A percentile compares a stretch with the other conserved stretches of the same genome.
Conservation (phyloP, 2,113 vertebrate species). For the Sander vitreus region DNA sequence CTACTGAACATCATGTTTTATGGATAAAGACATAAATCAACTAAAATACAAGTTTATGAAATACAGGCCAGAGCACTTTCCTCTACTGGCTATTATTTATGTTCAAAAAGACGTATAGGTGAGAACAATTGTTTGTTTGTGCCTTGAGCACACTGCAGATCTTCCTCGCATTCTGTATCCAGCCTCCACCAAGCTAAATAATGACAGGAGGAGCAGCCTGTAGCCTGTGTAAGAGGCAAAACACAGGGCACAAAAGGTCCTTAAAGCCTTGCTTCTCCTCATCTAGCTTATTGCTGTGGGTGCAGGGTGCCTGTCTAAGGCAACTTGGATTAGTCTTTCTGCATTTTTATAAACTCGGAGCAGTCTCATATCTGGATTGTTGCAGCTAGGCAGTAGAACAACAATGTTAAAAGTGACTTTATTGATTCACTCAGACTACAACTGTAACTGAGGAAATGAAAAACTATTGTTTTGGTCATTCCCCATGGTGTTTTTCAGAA, state of each 20-base stretch:
- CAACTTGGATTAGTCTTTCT: background rate
- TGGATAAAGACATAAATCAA: background rate
- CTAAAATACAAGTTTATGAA: background rate
- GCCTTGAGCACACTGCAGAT: background rate
- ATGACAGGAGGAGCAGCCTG: conserved; percentile 8
- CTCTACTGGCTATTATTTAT: conserved; percentile 17
- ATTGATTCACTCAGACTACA: conserved; percentile 30
- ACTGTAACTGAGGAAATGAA: conserved; percentile 6
- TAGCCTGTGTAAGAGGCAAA: conserved; percentile 11
- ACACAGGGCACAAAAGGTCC: conserved; percentile 6
- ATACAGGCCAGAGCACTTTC: background rate
- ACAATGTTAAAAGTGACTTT: conserved; percentile 15
- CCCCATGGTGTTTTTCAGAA: too few relatives aligned
- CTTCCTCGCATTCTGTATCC: background rate
- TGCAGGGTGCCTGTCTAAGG: background rate
- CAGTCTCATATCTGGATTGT: background rate
- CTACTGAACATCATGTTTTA: background rate
- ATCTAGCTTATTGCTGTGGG: conserved; percentile 24
- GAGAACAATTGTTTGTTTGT: background rate
- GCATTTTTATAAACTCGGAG: conserved; percentile 28
- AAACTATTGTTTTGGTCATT: background rate
- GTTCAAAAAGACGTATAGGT: conserved; percentile 14
- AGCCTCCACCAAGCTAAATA: conserved; percentile 19
- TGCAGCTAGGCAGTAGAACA: background rate
- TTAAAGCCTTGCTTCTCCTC: conserved; percentile 4